Evolutionary conservation across 1,140 invertebrate species (phyloP), one percentile per base, ranked within the genome.

Genomic region (Amyelois transitella): DNA sequence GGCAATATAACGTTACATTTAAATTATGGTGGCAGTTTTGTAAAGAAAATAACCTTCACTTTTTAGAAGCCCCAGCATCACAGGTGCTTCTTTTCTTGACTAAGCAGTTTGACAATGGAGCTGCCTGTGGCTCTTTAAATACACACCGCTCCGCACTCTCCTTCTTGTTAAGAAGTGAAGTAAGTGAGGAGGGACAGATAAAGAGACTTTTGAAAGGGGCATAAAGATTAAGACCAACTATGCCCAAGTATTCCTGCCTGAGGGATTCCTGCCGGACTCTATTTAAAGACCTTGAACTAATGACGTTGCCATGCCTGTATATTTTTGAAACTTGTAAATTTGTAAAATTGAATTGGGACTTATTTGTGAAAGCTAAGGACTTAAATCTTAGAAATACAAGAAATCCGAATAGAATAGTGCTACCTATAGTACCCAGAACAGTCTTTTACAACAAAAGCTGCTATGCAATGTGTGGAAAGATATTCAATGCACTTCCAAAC

Each of bases 1-100:
- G 70, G 18, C 75, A 81, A 47, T 77, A 81, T 53, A 62, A 69
- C 18, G 44, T 48, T 0, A 58, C 62, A 12, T 55, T 73, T 6
- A 74, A 69, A 47, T 32, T 50, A n/a, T 81, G 74, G 75, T 75
- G 77, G 67, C 5, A 53, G 0, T 83, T 75, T 63, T 78, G 77
- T 62, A 6, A 19, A n/a, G 24, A 24, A 18, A 28, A 73, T 28
- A 64, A 60, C 12, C 38, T 65, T 14, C 48, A 72, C 47, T 7
- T 51, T 10, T 53, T 45, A n/a, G 21, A 25, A 47, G 19, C 18
- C n/a, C 10, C 18, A 2, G 14, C 19, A 20, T 1, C 17, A 7
- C 18, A 12, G 10, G 44, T 47, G 7, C 18, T 47, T 20, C 8
- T 20, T 1, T 47, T 47, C 10, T 12, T 44, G 3, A 44, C 43